Evolutionary conservation across 2,888 invertebrate species (phyloP).

Genomic region (Panzeria rudis): DNA sequence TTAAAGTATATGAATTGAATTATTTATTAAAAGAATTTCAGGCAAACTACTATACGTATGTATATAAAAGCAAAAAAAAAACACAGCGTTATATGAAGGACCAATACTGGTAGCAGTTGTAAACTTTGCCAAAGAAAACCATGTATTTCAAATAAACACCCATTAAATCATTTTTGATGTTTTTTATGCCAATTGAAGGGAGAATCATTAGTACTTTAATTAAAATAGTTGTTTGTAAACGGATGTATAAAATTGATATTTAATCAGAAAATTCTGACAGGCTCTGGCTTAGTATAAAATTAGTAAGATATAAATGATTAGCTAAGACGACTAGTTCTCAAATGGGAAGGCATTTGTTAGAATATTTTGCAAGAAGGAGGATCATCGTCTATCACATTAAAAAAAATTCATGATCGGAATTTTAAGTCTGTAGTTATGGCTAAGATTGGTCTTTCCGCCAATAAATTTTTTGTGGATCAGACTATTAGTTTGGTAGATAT

Average conservation of each 20-base stretch:
- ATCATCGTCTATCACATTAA: no score
- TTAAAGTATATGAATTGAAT: conserved; percentile 56
- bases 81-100: conserved; percentile 47
- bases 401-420: no score
- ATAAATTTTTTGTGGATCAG: no score
- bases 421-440: no score
- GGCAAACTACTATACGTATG: background rate
- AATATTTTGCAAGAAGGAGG: no score
- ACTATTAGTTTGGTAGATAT: no score
- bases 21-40: conserved; percentile 48
- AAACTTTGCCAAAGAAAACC: background rate
- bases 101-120: conserved; percentile 31
- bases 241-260: background rate
- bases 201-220: conserved; percentile 33
- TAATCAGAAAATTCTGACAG: background rate
- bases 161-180: conserved; percentile 37
- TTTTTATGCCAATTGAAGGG: background rate
- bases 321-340: no score
- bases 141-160: conserved; percentile 1
- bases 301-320: no score
- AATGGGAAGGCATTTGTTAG: no score
- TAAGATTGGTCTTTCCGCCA: no score
- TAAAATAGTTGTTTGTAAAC: background rate
- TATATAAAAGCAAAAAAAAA: no score
- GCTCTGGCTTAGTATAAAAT: no score